Conservation (phyloP, 2,888 invertebrate genomes). For the Pomacea canaliculata region DNA sequence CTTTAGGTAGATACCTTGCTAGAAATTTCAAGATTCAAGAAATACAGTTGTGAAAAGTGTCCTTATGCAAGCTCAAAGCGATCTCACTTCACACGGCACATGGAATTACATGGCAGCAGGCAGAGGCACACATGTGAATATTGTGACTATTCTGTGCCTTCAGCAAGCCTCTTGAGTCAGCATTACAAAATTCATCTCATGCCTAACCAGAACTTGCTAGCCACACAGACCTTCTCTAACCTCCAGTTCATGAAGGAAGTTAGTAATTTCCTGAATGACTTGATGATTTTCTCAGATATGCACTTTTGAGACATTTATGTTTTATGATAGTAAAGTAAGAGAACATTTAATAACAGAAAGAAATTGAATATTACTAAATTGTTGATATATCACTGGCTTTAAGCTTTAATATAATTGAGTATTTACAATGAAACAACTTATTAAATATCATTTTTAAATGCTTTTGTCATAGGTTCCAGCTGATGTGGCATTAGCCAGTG, state of each 20-base stretch:
- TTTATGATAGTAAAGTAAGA: no score
- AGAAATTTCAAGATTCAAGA: constrained; percentile 81
- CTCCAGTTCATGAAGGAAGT: constrained; percentile 69
- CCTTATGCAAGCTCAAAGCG: constrained; percentile 89
- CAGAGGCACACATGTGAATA: constrained; percentile 85
- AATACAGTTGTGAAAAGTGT: constrained; percentile 75
- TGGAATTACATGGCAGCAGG: constrained; percentile 85
- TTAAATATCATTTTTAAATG: no score
- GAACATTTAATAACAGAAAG: no score
- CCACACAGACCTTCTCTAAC: constrained; percentile 64
- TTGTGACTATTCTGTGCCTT: constrained; percentile 90
- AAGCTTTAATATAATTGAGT: no score
- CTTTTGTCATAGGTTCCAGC: constrained; percentile 49
- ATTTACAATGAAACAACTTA: no score
- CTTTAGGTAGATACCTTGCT: constrained; percentile 75
- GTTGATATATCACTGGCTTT: no score
- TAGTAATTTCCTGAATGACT: constrained; percentile 40
- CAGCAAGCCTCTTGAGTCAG: constrained; percentile 86
- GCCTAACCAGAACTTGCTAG: constrained; percentile 65
- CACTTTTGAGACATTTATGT: no score
- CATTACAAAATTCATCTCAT: constrained; percentile 82
- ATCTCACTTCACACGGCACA: constrained; percentile 86
- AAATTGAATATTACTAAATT: no score
- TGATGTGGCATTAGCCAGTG: constrained; percentile 72
- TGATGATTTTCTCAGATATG: not conserved